Evolutionary conservation across 2,888 invertebrate genomes (phyloP).

Genomic region (Caenorhabditis sulstoni): DNA sequence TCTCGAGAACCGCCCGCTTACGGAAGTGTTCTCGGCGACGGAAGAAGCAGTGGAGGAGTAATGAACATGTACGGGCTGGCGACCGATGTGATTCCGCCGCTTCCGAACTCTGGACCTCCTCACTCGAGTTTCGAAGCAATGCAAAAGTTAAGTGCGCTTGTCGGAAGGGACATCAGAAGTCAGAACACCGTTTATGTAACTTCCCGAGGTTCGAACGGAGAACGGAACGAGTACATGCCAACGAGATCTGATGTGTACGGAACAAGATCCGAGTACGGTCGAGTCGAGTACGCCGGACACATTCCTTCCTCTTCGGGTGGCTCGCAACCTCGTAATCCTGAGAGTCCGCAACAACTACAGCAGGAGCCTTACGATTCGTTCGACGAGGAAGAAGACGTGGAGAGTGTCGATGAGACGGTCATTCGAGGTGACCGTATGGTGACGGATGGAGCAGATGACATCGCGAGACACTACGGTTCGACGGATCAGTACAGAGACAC

Average conservation of each 20-base stretch:
- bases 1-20: constrained; percentile 69
- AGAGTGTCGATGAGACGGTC: constrained; percentile 52
- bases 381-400: constrained; percentile 64
- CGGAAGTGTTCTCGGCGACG: constrained; percentile 64
- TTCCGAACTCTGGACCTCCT: constrained; percentile 64
- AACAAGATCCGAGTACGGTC: constrained; percentile 60
- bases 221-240: constrained; percentile 50
- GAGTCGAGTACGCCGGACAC: constrained; percentile 53
- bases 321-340: constrained; percentile 16
- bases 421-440: constrained; percentile 42
- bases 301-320: constrained; percentile 37
- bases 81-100: constrained; percentile 74
- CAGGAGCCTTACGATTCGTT: constrained; percentile 63
- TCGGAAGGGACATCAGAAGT: constrained; percentile 63
- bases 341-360: constrained; percentile 15
- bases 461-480: constrained; percentile 67
- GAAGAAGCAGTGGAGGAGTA: constrained; percentile 49
- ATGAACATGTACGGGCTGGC: constrained; percentile 76
- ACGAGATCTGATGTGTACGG: constrained; percentile 55
- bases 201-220: constrained; percentile 47
- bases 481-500: constrained; percentile 68
- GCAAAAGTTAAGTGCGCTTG: constrained; percentile 66
- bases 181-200: constrained; percentile 55
- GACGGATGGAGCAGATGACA: constrained; percentile 60
- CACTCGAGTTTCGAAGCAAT: constrained; percentile 59